Evolutionary conservation across 37 sponge, comb jelly and placozoan genomes (phyloP).

Genomic region (Agelas oroides): DNA sequence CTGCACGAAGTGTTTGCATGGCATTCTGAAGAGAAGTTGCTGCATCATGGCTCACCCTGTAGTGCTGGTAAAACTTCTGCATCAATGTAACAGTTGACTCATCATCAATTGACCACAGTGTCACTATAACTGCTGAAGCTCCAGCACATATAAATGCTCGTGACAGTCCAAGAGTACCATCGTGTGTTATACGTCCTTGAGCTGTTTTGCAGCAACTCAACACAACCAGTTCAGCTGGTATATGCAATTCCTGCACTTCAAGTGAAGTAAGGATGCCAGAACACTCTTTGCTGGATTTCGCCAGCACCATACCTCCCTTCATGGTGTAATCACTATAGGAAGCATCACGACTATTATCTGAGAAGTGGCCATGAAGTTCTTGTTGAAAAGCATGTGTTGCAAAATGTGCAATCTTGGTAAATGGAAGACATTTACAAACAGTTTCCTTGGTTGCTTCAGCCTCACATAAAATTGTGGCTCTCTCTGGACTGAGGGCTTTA

Average conservation of each 20-base stretch:
- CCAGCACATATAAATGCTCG: constrained; percentile 20
- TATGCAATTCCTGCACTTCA: constrained; percentile 6
- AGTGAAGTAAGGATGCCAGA: constrained; percentile 26
- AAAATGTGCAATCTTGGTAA: background rate
- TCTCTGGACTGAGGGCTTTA: background rate
- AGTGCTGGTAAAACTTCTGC: constrained; percentile 2
- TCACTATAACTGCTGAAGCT: constrained; percentile 8
- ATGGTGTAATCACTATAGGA: constrained; percentile 1
- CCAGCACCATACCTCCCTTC: constrained; percentile 19
- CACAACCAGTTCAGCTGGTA: constrained; percentile 16
- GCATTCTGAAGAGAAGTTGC: constrained; percentile 8
- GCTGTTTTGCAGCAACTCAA: constrained; percentile 49
- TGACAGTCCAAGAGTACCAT: constrained; percentile 38
- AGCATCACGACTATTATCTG: background rate
- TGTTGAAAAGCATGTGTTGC: constrained; percentile 37
- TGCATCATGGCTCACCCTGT: constrained; percentile 7
- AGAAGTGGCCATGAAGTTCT: background rate
- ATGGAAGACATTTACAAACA: background rate
- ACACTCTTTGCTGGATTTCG: constrained; percentile 11
- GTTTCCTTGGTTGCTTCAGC: constrained; percentile 5
- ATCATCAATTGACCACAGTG: constrained; percentile 42
- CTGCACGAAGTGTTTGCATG: background rate
- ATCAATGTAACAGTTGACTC: background rate
- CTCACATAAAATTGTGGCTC: background rate
- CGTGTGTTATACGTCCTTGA: constrained; percentile 15